A percentile compares a stretch with the other conserved stretches of the same genome.
These are phyloP conservation scores for Leptocoma aspasia DNA, from an alignment of 2,113 vertebrate genomes.

Conservation along the genomic window DNA sequence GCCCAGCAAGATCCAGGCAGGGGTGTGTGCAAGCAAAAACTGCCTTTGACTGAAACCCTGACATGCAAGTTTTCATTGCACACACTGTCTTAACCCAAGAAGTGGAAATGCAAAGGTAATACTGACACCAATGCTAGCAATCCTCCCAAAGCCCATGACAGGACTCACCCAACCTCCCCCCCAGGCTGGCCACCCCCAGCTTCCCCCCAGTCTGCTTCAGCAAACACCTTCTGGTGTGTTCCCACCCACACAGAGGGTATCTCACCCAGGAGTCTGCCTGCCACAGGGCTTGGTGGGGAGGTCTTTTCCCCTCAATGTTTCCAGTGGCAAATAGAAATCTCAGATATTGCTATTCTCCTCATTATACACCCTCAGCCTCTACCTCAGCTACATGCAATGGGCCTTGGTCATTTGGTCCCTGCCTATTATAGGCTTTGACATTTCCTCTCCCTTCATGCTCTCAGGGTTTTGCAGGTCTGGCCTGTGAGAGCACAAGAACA, in stretches of 20 bases:
- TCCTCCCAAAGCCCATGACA: neutral
- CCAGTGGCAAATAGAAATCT: neutral
- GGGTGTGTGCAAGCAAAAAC: neutral
- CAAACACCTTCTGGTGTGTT: neutral
- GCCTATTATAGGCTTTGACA: neutral
- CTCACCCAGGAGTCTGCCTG: neutral
- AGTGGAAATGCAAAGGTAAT: neutral
- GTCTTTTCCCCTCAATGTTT: neutral
- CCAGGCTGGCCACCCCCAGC: neutral
- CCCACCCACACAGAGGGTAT: fast-evolving
- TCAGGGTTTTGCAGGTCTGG: neutral
- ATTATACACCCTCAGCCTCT: neutral
- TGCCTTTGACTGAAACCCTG: neutral
- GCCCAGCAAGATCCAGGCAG: neutral
- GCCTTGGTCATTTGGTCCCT: neutral
- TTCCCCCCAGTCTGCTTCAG: neutral
- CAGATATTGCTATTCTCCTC: neutral
- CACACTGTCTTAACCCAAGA: neutral
- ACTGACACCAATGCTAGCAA: neutral
- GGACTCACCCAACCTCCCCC: neutral
- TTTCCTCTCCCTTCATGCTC: neutral
- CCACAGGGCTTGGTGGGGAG: neutral
- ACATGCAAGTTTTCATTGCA: neutral
- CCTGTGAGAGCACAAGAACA: neutral
- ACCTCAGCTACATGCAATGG: neutral